A percentile compares a stretch with the other conserved stretches of the same genome.
phyloP scores from a whole-genome alignment of 92 coral and sea anemone genomes.

The Porites divaricata region DNA sequence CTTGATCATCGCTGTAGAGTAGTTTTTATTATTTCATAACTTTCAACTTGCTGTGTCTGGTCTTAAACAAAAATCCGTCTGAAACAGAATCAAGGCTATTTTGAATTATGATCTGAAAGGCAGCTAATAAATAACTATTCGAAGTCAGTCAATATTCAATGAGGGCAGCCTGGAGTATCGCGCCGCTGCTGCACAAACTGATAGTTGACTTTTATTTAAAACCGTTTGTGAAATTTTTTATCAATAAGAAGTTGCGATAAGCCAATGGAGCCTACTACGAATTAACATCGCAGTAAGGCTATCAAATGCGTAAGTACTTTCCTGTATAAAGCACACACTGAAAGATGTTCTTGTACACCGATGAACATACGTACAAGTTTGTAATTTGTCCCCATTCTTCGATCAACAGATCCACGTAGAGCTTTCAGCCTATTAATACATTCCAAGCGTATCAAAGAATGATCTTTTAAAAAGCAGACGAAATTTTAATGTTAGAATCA shows the following conservation, averaged over 20 bases:
- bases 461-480: slow-evolving; percentile 1
- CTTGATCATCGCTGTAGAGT: background rate
- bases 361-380: background rate
- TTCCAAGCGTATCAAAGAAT: background rate
- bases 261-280: too few species aligned
- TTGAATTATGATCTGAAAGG: too few species aligned
- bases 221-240: too few species aligned
- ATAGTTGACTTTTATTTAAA: too few species aligned
- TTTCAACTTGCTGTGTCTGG: background rate
- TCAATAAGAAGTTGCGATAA: too few species aligned
- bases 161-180: too few species aligned
- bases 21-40: background rate
- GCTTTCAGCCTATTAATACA: slow-evolving; percentile 1
- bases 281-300: too few species aligned
- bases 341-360: background rate
- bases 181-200: too few species aligned
- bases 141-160: too few species aligned
- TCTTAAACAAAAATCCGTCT: background rate
- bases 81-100: background rate
- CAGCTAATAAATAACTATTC: too few species aligned
- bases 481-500: background rate
- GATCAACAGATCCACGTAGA: background rate
- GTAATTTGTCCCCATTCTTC: background rate
- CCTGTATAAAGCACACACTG: background rate
- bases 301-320: background rate